phyloP scores from a whole-genome alignment of 2,888 invertebrate species.

The Agrotis puta region DNA sequence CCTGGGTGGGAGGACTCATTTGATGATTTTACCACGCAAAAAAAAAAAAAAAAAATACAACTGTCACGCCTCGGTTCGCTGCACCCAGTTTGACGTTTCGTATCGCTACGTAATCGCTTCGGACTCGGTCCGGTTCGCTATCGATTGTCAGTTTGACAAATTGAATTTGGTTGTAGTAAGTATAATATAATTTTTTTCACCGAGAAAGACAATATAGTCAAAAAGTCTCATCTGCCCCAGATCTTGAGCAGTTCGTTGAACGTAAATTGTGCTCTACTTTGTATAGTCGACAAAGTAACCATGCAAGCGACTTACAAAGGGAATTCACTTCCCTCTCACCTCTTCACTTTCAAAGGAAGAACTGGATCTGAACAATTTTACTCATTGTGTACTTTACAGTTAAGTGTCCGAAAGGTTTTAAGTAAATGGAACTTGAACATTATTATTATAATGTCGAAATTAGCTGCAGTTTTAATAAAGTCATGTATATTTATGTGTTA shows the following conservation, averaged over 20 bases:
- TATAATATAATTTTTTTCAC: background rate
- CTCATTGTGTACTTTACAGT: constrained; percentile 26
- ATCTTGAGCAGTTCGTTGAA: constrained; percentile 31
- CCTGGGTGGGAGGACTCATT: too few species aligned
- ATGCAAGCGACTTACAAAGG: constrained; percentile 54
- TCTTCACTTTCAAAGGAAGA: constrained; percentile 55
- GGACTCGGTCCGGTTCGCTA: too few species aligned
- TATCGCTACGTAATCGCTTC: too few species aligned
- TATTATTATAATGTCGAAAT: background rate
- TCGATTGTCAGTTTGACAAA: too few species aligned
- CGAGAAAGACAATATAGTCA: constrained; percentile 20
- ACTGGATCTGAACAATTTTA: constrained; percentile 53
- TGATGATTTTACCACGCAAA: too few species aligned
- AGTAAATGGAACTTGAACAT: constrained; percentile 7
- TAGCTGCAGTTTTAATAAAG: background rate
- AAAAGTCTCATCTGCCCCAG: constrained; percentile 12
- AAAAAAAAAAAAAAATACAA: too few species aligned
- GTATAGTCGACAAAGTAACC: constrained; percentile 46
- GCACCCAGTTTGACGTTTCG: too few species aligned
- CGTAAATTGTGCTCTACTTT: constrained; percentile 42
- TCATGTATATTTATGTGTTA: background rate
- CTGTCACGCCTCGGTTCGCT: too few species aligned
- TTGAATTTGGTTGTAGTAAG: too few species aligned
- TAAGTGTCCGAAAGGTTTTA: constrained; percentile 19
- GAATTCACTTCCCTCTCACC: constrained; percentile 47